Base-by-base conservation (phyloP, 2,113 vertebrate genomes). In the Rana temporaria region DNA sequence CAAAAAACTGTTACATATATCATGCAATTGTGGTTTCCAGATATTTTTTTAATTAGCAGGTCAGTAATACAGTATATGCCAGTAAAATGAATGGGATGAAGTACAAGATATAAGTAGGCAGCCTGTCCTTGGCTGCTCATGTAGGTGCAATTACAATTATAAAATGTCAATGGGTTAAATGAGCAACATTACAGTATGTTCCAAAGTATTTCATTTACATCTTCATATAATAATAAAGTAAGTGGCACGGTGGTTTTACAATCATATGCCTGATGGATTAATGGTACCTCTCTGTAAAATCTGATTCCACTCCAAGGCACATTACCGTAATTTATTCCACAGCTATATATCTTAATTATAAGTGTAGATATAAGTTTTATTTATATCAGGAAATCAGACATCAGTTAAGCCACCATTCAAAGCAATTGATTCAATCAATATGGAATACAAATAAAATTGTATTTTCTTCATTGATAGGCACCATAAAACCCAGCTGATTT, bases 241-340 rank as follows among this genome's bases (percentile, higher is more conserved):
- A 81, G 53, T 53, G 38, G 22, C 30, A 42, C 53, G 18, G 52
- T 20, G 38, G 22, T 53, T 72, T 81, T 71, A 53, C 42, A 72
- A 38, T 48, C 26, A 55, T 65, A 64, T 72, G 64, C 9, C 9
- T 48, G 22, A 56, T 64, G 19, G 67, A 64, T 81, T 81, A 64
- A 48, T 67, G 14, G 24, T 26, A 32, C 79, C 57, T 9, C 12
- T 71, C 76, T 66, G 75, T 16, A 67, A 55, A 78, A 62, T 60
- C 38, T 71, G 67, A 71, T 48, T 72, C 22, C 38, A 16, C 48
- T 63, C 67, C 38, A 81, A 70, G 34, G 57, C 42, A 22, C 56
- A 79, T 79, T 81, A 63, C 34, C 68, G 64, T 81, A 81, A 72
- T 32, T 72, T 63, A 71, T 63, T 72, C 56, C n/a, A 11, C 9